Base-by-base conservation (phyloP, 2,113 vertebrate genomes). In the Polypterus senegalus region DNA sequence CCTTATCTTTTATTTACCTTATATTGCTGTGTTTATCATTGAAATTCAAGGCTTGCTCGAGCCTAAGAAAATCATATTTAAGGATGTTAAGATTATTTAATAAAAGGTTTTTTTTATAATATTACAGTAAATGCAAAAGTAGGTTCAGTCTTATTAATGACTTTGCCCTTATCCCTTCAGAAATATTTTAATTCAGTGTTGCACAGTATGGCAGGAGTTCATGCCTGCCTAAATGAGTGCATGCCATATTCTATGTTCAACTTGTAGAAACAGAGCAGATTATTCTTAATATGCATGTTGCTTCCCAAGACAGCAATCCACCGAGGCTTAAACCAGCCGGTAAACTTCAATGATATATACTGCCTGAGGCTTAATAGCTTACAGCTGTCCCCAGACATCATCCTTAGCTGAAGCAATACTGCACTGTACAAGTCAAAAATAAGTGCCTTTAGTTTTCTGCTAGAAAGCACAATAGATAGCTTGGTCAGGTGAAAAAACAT, bases 341-440 rank as follows among this genome's bases (percentile, higher is more conserved):
- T 53, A 53, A 62, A 54, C 49, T 54, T 54, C 5, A 62, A 62
- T 62, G 61, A 54, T 62, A 62, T 62, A 62, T 47, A 62, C 61
- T 54, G 51, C 49, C 43, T 62, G 9, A 9, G 49, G 61, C 61
- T 54, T 46, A 47, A 62, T 62, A 62, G 51, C 61, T 54, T n/a
- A 46, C 44, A 54, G 49, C 46, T n/a, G 51, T 62, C 61, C 61
- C 49, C 61, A 11, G 49, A 62, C 44, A 47, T 46, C 53, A n/a
- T n/a, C 5, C 43, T 54, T 5, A 54, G 51, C 51, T 6, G 51
- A 44, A 47, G 51, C 51, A 47, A 46, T 52, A 11, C 60, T 46
- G 51, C 48, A 61, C 10, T 10, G 6, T 5, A 53, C 11, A 49
- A 62, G 51, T 46, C 7, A 47, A 46, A 46, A 54, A 46, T 54